Evolutionary conservation across 2,888 invertebrate species (phyloP), one percentile per base, ranked within the genome.

Genomic region (Drosophila gaucha): DNA sequence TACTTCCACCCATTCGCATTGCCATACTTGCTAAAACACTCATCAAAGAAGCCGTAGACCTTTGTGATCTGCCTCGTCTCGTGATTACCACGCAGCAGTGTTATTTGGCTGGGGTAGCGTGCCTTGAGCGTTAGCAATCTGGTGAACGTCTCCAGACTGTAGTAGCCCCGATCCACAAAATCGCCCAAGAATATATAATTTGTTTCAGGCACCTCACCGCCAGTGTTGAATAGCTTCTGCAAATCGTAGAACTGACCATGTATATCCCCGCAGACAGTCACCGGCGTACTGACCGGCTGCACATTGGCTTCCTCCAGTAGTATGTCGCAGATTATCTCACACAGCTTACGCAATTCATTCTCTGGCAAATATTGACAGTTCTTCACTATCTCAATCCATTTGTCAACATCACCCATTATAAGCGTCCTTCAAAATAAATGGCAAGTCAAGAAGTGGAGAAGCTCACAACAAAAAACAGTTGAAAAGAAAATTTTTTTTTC

Each of bases 131-230:
- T 99, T 88, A 99, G 93, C 72, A 99, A 94, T 80, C 99, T 94
- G 78, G 99, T 94, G 92, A 99, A 98, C 54, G 99, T 99, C 93
- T 99, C 99, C 33, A 99, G 97, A 89, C 98, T 98, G 92, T 98
- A 99, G 92, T 98, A 99, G 30, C 99, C 99, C 92, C 99, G 93
- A 91, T 99, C 99, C 16, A 99, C 99, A 93, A 99, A 99, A 92
- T 99, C 99, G 12, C 99, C 99, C 96, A 99, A 97, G 91, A 99
- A 99, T 80, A 99, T 93, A 91, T 99, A 99, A 92, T 99, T 99
- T 43, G 99, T 99, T 92, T 98, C 97, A 8, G 99, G 99, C 60
- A 99, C 97, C 94, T 98, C 97, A 8, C 99, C 99, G 35, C 99
- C 99, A 18, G 99, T 98, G 94, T 97, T 98, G 90, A 98, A 98